phyloP scores from a whole-genome alignment of 2,797 vertebrate species.

The Remorina albescens region DNA sequence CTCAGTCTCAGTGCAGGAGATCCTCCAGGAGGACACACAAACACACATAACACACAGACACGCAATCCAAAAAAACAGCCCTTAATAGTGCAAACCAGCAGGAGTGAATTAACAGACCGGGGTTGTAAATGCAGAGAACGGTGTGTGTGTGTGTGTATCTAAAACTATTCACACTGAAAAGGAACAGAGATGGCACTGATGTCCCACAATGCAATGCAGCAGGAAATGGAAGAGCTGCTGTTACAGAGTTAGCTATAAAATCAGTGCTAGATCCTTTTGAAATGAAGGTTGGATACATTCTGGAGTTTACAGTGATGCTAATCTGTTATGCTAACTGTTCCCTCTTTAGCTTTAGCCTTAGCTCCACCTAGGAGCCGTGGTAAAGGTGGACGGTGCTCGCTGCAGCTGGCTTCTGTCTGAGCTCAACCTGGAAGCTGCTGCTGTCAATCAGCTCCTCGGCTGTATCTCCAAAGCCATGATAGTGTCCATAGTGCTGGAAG shows the following conservation, averaged over 20 bases:
- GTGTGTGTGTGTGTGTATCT: not conserved
- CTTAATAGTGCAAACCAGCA: constrained; percentile 9
- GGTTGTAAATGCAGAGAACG: not conserved
- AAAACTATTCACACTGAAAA: no score
- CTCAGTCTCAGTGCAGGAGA: constrained; percentile 6
- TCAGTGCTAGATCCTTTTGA: no score
- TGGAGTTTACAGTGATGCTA: no score
- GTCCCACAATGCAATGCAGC: no score
- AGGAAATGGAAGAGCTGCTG: no score
- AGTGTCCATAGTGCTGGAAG: constrained; percentile 92
- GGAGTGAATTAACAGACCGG: not conserved
- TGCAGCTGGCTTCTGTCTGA: constrained; percentile 81
- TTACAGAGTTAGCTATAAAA: no score
- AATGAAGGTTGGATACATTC: no score
- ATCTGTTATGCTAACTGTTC: no score
- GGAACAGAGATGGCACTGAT: no score
- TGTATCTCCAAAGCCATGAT: constrained; percentile 96
- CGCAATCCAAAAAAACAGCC: constrained; percentile 3
- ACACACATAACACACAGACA: not conserved
- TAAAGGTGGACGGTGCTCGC: constrained; percentile 86
- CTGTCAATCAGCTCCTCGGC: constrained; percentile 92
- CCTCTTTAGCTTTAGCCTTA: no score
- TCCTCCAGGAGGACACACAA: constrained; percentile 1
- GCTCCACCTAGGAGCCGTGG: constrained; percentile 83
- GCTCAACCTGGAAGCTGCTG: no score